Evolutionary conservation across 2,888 invertebrate genomes (phyloP).

Genomic region (Octodonta nipae): DNA sequence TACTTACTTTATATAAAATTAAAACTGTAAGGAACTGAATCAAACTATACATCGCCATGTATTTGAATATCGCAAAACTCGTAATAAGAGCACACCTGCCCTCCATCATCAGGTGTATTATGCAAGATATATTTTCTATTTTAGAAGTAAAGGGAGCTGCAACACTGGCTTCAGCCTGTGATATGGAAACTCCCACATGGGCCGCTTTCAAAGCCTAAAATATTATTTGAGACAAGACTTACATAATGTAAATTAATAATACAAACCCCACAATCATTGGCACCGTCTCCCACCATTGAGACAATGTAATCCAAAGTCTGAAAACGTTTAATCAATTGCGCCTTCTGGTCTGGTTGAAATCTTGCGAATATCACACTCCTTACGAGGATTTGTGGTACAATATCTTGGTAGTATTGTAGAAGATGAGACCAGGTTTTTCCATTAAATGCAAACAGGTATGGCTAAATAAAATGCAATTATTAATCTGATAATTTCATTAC

Average conservation of each 20-base stretch:
- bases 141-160: conserved; percentile 84
- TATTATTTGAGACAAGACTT: conserved; percentile 12
- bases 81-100: conserved; percentile 80
- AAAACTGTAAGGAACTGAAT: conserved; percentile 78
- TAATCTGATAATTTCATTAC: too few species aligned
- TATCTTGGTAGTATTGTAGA: conserved; percentile 52
- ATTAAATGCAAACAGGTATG: conserved; percentile 46
- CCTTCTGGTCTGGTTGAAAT: conserved; percentile 71
- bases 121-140: conserved; percentile 66
- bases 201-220: conserved; percentile 66
- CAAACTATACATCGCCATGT: conserved; percentile 80
- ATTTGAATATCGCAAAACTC: conserved; percentile 81
- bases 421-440: conserved; percentile 67
- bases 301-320: conserved; percentile 58
- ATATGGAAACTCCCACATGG: conserved; percentile 76
- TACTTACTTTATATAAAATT: conserved; percentile 54
- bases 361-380: conserved; percentile 69
- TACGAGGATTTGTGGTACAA: conserved; percentile 52
- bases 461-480: conserved; percentile 14
- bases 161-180: conserved; percentile 77
- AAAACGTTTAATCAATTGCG: conserved; percentile 55
- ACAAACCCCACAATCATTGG: conserved; percentile 68
- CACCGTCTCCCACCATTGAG: conserved; percentile 56
- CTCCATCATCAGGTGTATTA: conserved; percentile 65
- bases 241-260: conserved; percentile 9